Evolutionary conservation across 2,797 vertebrate genomes (phyloP).

Genomic region (Capromys pilorides): DNA sequence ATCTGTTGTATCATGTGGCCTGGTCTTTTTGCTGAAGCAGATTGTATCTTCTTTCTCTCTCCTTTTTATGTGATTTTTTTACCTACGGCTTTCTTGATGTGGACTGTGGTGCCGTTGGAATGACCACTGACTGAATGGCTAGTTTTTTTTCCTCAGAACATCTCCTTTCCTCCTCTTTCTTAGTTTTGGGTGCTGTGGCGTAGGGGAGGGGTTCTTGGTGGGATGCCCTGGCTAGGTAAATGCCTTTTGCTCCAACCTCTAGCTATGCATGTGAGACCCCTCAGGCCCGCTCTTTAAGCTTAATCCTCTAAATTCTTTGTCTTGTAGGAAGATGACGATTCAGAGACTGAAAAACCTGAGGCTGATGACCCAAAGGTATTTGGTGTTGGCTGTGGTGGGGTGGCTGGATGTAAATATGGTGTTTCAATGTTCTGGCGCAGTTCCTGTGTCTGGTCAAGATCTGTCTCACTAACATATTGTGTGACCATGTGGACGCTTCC

Average conservation of each 20-base stretch:
- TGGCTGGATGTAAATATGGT: constrained; percentile 78
- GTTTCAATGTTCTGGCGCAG: constrained; percentile 76
- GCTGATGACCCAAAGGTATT: constrained; percentile 97
- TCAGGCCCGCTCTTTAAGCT: constrained; percentile 83
- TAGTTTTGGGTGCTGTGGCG: not conserved
- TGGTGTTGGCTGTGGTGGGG: constrained; percentile 85
- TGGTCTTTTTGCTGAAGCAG: constrained; percentile 39
- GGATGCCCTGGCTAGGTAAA: constrained; percentile 69
- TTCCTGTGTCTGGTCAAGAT: constrained; percentile 50
- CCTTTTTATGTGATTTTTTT: constrained; percentile 22
- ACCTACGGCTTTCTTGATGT: not conserved
- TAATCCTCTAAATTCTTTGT: constrained; percentile 94
- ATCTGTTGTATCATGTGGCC: not conserved
- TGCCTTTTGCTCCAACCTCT: constrained; percentile 76
- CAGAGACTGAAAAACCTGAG: constrained; percentile 95
- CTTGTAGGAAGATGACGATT: constrained; percentile 97
- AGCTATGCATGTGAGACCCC: constrained; percentile 79
- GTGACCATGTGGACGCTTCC: not conserved
- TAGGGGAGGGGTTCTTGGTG: constrained; percentile 67
- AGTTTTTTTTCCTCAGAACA: not conserved
- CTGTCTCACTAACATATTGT: constrained; percentile 44
- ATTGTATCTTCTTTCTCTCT: constrained; percentile 20
- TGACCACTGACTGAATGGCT: not conserved
- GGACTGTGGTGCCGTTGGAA: not conserved
- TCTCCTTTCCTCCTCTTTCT: constrained; percentile 55